Base-by-base conservation (phyloP, 1,140 invertebrate genomes). In the Pentalonia nigronervosa region DNA sequence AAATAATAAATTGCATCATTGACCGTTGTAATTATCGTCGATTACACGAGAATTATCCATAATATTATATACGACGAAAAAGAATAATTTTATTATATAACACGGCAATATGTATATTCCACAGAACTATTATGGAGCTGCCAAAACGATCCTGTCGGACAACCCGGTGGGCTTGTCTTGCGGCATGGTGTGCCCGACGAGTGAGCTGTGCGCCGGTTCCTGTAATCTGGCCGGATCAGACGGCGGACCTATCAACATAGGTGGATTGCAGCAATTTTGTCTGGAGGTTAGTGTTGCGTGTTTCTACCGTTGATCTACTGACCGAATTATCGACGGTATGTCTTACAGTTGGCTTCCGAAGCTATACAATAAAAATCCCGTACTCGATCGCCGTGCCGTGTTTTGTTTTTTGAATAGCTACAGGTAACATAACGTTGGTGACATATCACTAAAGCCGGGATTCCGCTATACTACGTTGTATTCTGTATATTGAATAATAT, bases 131-230 rank as follows among this genome's bases (percentile, higher is more conserved):
- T 99, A 99, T 96, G 99, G 99, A 48, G 98, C 99, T 17, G 99
- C 99, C 0, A 99, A 99, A 95, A 97, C 97, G 0, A 99, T 99
- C 93, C 96, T 99, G 47, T 99, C 98, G 0, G 99, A 99, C 95
- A 99, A 99, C 95, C 99, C 99, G 0, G 95, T 99, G 47, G 99
- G 98, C 0, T 96, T 99, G 0, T 99, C 99, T 1, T 99, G 99
- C 95, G 99, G 99, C 36, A 99, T 99, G 99, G 99, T 99, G 20
- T 99, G 99, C 95, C 99, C 99, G 9, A 99, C 99, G 0, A 99
- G 98, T 95, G 99, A 99, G 95, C 96, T 99, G 0, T 99, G 99
- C 95, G 99, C 99, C 7, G 99, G 99, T 0, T 98, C 98, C 0
- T 99, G 99, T 95, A 99, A 99, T 95, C 95, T 99, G 3, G 97